Evolutionary conservation across 2,797 vertebrate species (phyloP).

Genomic region (Bovichtus variegatus): DNA sequence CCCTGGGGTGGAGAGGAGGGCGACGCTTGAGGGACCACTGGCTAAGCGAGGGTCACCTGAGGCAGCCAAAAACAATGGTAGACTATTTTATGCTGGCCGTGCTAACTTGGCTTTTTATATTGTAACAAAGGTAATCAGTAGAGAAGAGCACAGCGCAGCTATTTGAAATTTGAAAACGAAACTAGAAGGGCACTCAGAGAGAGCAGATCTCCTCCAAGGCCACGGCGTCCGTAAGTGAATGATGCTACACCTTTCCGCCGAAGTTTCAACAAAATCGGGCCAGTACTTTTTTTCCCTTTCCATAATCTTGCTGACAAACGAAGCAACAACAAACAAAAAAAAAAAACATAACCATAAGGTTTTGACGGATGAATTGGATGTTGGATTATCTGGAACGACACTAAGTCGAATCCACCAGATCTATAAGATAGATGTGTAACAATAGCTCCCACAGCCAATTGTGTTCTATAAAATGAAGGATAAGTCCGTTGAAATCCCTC

Average conservation of each 20-base stretch:
- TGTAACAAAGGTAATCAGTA: neutral
- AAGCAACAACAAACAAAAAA: no score
- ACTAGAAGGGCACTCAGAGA: no score
- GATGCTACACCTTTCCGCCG: no score
- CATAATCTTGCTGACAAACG: no score
- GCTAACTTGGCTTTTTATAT: neutral
- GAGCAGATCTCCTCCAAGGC: no score
- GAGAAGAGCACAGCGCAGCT: neutral
- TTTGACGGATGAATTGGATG: neutral
- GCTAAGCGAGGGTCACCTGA: neutral
- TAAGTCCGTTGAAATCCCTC: neutral
- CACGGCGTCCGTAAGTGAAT: no score
- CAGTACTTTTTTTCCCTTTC: no score
- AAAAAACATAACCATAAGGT: no score
- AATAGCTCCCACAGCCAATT: neutral
- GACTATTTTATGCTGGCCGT: neutral
- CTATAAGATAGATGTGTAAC: neutral
- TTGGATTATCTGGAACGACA: neutral
- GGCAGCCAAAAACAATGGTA: neutral
- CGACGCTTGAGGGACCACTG: neutral
- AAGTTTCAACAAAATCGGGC: no score
- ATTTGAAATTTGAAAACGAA: neutral
- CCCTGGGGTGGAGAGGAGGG: neutral
- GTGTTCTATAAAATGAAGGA: neutral
- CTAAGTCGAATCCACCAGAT: neutral